These are phyloP conservation scores for Polyommatus iphigenia DNA, from an alignment of 2,888 invertebrate species.

Conservation along the genomic window DNA sequence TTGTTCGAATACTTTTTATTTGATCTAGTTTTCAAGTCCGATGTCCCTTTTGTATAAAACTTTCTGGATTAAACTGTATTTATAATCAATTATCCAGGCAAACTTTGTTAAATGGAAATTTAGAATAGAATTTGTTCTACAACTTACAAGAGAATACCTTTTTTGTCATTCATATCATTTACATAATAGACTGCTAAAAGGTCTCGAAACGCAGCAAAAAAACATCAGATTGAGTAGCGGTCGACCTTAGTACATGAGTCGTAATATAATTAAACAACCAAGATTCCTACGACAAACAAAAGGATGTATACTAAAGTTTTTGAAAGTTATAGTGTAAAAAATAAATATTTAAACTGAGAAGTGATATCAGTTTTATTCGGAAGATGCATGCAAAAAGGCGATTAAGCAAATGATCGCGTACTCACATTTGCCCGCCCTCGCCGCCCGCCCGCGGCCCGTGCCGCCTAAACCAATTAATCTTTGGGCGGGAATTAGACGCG, in stretches of 20 bases:
- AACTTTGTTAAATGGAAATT: background rate
- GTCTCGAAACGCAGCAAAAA: background rate
- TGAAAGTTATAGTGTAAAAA: background rate
- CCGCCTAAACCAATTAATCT: constrained; percentile 1
- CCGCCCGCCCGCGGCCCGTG: background rate
- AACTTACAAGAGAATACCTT: background rate
- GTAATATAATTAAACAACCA: no score
- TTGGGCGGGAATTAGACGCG: constrained; percentile 16
- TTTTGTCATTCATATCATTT: background rate
- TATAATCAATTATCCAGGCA: constrained; percentile 1
- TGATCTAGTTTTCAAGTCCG: constrained; percentile 12
- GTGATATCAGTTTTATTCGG: background rate
- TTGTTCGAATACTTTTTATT: background rate
- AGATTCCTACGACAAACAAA: no score
- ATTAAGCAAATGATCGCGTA: constrained; percentile 11
- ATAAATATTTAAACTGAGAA: background rate
- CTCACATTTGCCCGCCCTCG: background rate
- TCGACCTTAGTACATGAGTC: background rate
- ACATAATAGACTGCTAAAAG: background rate
- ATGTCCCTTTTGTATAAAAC: background rate
- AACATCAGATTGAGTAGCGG: background rate
- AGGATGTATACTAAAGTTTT: no score
- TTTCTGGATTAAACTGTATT: constrained; percentile 13
- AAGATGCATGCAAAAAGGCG: constrained; percentile 5
- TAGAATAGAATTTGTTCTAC: background rate